Conservation (phyloP, 2,888 invertebrate species). For the Nomada fabriciana region DNA sequence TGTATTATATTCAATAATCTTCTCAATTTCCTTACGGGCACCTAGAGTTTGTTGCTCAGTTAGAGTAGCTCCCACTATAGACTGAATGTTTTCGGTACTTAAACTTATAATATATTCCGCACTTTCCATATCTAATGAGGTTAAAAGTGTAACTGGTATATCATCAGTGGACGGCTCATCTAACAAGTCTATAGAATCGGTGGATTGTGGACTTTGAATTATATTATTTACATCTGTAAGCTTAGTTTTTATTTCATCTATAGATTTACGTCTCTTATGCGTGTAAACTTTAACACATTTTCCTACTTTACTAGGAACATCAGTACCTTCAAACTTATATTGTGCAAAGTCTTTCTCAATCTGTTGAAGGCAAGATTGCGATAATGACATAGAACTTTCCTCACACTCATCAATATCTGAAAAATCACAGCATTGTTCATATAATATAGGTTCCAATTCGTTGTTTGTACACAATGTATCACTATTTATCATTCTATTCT, state of each 20-base stretch:
- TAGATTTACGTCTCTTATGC: slow-evolving; percentile 78
- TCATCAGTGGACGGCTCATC: slow-evolving; percentile 76
- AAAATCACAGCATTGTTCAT: slow-evolving; percentile 77
- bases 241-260: slow-evolving; percentile 68
- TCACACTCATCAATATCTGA: slow-evolving; percentile 61
- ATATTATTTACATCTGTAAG: slow-evolving; percentile 49
- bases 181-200: slow-evolving; percentile 79
- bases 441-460: slow-evolving; percentile 68
- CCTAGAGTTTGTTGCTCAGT: slow-evolving; percentile 63
- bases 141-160: slow-evolving; percentile 76
- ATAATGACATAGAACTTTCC: slow-evolving; percentile 41
- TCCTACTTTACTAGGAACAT: slow-evolving; percentile 72
- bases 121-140: slow-evolving; percentile 78
- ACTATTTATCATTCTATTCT: slow-evolving; percentile 38
- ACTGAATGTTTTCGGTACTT: slow-evolving; percentile 77
- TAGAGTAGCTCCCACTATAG: slow-evolving; percentile 75
- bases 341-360: slow-evolving; percentile 55
- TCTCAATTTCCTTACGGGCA: slow-evolving; percentile 42
- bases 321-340: slow-evolving; percentile 54
- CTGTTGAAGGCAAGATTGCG: slow-evolving; percentile 54
- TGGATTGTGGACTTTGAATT: slow-evolving; percentile 56
- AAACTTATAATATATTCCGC: slow-evolving; percentile 79
- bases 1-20: slow-evolving; percentile 57
- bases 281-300: slow-evolving; percentile 81
- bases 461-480: slow-evolving; percentile 37